Evolutionary conservation across 2,797 vertebrate species (phyloP).

Genomic region (Schizopygopsis pylzovi): DNA sequence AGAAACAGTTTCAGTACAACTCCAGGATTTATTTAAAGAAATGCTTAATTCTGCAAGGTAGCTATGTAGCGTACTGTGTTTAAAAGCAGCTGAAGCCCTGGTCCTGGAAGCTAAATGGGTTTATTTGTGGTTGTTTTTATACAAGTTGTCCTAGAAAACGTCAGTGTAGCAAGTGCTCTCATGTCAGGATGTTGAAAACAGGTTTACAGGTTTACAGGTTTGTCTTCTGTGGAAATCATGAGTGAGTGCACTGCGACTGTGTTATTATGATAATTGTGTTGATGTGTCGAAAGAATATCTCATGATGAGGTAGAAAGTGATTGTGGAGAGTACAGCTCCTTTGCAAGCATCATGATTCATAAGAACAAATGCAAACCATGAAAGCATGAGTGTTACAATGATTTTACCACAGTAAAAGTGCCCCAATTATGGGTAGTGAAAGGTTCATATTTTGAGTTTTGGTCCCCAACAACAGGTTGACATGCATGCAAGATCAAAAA

Average conservation of each 20-base stretch:
- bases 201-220: constrained; percentile 48
- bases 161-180: constrained; percentile 44
- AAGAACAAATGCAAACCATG: not conserved
- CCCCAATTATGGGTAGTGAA: no score
- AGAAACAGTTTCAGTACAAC: not conserved
- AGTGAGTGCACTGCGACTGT: constrained; percentile 12
- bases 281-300: constrained; percentile 3
- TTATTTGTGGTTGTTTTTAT: constrained; percentile 39
- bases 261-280: constrained; percentile 55
- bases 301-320: not conserved
- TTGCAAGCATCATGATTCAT: not conserved
- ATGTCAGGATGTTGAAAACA: constrained; percentile 44
- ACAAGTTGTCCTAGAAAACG: constrained; percentile 18
- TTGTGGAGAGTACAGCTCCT: not conserved
- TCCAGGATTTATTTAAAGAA: not conserved
- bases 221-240: constrained; percentile 29
- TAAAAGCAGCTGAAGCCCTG: not conserved
- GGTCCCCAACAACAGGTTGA: no score
- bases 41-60: not conserved
- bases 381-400: not conserved
- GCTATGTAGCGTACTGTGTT: not conserved
- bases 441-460: no score
- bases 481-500: no score
- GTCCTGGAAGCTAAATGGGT: not conserved
- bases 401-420: not conserved